These are phyloP conservation scores for Conus canariensis DNA, from an alignment of 2,888 invertebrate species.

Conservation along the genomic window DNA sequence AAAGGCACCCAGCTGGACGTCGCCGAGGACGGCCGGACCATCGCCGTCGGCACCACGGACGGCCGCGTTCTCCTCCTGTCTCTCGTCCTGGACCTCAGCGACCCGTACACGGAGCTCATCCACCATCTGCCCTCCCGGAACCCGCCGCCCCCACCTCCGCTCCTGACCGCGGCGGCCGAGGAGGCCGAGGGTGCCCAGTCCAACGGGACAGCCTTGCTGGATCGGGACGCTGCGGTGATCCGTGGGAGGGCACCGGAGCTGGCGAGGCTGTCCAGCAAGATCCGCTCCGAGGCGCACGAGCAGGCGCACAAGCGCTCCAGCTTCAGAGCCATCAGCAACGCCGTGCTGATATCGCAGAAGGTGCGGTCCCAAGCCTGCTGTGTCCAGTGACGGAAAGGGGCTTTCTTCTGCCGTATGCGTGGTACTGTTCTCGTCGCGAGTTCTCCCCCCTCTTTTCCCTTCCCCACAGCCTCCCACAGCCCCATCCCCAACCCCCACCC, in stretches of 20 bases:
- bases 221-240: slow-evolving; percentile 57
- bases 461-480: too few species aligned
- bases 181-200: slow-evolving; percentile 16
- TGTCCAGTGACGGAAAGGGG: slow-evolving; percentile 49
- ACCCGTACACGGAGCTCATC: slow-evolving; percentile 67
- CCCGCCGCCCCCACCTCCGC: slow-evolving; percentile 55
- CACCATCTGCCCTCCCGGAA: slow-evolving; percentile 60
- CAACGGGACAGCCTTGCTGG: slow-evolving; percentile 42
- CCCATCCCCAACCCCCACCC: too few species aligned
- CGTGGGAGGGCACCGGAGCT: slow-evolving; percentile 58
- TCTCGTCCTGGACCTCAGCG: slow-evolving; percentile 64
- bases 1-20: slow-evolving; percentile 62
- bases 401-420: neutral
- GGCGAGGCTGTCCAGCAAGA: slow-evolving; percentile 55
- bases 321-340: slow-evolving; percentile 63
- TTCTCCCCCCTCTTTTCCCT: too few species aligned
- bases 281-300: slow-evolving; percentile 48
- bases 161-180: slow-evolving; percentile 24
- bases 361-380: slow-evolving; percentile 55
- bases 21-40: slow-evolving; percentile 67
- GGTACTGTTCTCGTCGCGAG: too few species aligned
- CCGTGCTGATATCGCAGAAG: slow-evolving; percentile 56
- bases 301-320: slow-evolving; percentile 58
- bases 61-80: slow-evolving; percentile 70
- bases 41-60: slow-evolving; percentile 71